Evolutionary conservation across 2,888 invertebrate species (phyloP), one percentile per base, ranked within the genome.

Genomic region (Monopis laevigella): DNA sequence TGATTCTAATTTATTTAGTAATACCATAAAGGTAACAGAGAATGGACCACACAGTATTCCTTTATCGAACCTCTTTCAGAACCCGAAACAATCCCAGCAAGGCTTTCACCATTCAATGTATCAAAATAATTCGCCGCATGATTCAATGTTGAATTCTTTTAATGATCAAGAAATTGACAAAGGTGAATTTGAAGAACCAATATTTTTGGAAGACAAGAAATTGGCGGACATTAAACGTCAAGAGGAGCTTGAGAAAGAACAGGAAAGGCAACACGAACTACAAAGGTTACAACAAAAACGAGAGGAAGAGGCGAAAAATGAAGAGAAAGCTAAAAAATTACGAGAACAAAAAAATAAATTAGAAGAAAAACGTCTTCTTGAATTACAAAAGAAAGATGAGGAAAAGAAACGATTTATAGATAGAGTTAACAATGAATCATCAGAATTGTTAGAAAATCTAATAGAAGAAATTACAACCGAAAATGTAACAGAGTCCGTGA

Each of bases 391-490:
- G 43, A 45, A 48, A 41, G 45, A 47, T 39, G 46, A 48, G 29
- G 27, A 44, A 11, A 63, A 52, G 46, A 65, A 53, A 51, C 71
- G 59, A 51, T 71, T 68, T 43, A 62, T 57, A 47, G 62, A 67
- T 52, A 64, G 58, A 42, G 68, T 75, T 27, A 65, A 75, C 30
- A 65, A 52, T 44, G 72, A 77, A 54, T 71, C 78, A 7, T 43
- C 43, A 1, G 59, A 62, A 46, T 50, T 75, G 40, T 49, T 62
- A 17, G 60, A 64, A 46, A 65, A 74, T 54, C 48, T 81, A 34
- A 45, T 64, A 13, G 48, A 56, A 50, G 73, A 72, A 58, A 48
- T 73, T 3, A 59, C 53, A 29, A 48, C 54, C 34, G 66, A 72
- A 53, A 63, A 57, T 40, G 58, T 66, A 17, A 50, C 43, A 44